phyloP scores from a whole-genome alignment of 2,113 vertebrate species.

The Cynopterus brachyotis region DNA sequence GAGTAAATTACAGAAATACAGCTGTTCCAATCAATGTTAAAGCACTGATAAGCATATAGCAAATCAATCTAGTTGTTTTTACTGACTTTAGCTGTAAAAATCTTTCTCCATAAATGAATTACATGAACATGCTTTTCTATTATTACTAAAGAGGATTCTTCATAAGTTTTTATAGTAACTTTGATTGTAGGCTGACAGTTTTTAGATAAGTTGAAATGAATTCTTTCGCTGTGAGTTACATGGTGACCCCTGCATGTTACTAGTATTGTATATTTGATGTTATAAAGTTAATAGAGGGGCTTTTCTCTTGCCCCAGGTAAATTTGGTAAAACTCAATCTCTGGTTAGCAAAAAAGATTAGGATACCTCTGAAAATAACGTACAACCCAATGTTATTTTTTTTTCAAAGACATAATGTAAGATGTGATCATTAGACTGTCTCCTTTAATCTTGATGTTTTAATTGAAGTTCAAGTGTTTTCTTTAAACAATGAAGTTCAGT shows the following conservation, averaged over 20 bases:
- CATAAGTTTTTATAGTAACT: conserved; percentile 14
- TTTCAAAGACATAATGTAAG: not conserved
- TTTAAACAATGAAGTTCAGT: conserved; percentile 23
- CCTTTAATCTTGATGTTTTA: conserved; percentile 45
- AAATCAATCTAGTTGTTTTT: not conserved
- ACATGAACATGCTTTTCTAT: not conserved
- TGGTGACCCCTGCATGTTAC: not conserved
- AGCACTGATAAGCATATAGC: not conserved
- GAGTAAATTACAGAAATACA: conserved; percentile 45
- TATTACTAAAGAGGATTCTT: conserved; percentile 32
- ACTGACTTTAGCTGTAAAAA: not conserved
- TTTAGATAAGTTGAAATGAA: conserved; percentile 24
- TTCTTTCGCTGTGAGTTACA: not conserved
- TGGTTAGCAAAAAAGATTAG: not conserved
- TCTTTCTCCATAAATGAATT: conserved; percentile 17
- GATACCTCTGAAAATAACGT: not conserved
- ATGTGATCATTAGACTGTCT: not conserved
- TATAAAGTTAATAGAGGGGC: not conserved
- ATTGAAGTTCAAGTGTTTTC: not conserved
- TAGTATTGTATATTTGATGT: not conserved
- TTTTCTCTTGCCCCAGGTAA: conserved; percentile 9
- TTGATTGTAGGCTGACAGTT: not conserved
- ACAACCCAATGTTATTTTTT: not conserved
- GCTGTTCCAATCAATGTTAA: not conserved
- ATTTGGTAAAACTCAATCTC: not conserved